phyloP scores from a whole-genome alignment of 2,888 invertebrate genomes.

The Teleiodes luculella region DNA sequence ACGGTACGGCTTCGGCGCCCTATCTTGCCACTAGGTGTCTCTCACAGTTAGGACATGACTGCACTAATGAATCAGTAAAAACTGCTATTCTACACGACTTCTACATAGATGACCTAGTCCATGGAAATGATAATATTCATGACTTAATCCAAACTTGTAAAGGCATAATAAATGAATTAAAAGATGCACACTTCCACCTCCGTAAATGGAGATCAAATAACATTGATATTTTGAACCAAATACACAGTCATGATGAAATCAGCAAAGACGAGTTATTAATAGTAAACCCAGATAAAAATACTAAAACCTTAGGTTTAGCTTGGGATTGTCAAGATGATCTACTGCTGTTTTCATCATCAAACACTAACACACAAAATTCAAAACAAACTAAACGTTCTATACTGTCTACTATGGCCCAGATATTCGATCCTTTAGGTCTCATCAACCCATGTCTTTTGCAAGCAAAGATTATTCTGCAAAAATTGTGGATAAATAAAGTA shows the following conservation, averaged over 20 bases:
- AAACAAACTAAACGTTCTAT: conserved; percentile 4
- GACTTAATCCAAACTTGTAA: conserved; percentile 4
- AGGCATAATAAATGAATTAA: background rate
- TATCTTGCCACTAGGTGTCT: conserved; percentile 29
- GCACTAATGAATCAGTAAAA: conserved; percentile 20
- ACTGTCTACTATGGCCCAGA: conserved; percentile 6
- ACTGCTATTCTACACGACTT: conserved; percentile 25
- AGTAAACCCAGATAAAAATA: conserved; percentile 12
- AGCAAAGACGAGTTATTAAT: conserved; percentile 2
- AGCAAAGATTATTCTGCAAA: conserved; percentile 23
- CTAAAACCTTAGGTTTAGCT: conserved; percentile 23
- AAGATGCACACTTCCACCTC: conserved; percentile 18
- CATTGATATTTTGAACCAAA: conserved; percentile 10
- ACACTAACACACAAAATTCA: background rate
- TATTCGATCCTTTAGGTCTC: conserved; percentile 20
- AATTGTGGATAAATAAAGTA: conserved; percentile 18
- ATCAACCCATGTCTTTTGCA: conserved; percentile 17
- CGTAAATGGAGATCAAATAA: conserved; percentile 17
- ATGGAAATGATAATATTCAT: conserved; percentile 18
- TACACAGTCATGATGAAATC: background rate
- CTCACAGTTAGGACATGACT: conserved; percentile 28
- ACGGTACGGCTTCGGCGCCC: conserved; percentile 28
- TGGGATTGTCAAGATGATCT: conserved; percentile 10
- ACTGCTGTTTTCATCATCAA: background rate
- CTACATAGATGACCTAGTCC: conserved; percentile 30